Evolutionary conservation across 2,888 invertebrate species (phyloP).

Genomic region (Perithous albicinctus): DNA sequence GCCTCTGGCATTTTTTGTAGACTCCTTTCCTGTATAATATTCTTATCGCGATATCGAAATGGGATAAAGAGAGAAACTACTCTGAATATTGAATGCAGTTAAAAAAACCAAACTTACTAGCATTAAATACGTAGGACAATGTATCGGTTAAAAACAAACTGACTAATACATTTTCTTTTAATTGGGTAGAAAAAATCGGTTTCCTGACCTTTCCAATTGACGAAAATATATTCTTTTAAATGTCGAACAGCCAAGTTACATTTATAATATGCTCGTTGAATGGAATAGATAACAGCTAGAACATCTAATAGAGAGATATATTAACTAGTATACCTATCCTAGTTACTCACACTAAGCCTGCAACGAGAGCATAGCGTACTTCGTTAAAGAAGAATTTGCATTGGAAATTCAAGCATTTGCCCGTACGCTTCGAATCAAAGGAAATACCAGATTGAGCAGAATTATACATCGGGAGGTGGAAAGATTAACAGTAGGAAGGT

Average conservation of each 20-base stretch:
- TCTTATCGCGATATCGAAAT: neutral
- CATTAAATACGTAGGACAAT: neutral
- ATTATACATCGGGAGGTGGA: neutral
- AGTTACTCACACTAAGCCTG: neutral
- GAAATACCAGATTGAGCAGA: conserved; percentile 1
- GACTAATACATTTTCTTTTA: neutral
- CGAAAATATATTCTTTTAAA: neutral
- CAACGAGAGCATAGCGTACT: neutral
- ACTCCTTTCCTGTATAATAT: neutral
- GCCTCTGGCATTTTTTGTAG: too few species aligned
- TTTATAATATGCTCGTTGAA: neutral
- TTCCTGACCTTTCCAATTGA: neutral
- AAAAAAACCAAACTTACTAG: neutral
- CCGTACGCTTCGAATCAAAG: neutral
- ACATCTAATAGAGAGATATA: neutral
- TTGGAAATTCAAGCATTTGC: neutral
- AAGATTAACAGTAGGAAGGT: neutral
- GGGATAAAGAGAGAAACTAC: neutral
- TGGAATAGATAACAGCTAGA: neutral
- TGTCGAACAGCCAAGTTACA: neutral
- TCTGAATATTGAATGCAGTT: neutral
- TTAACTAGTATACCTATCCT: too few species aligned
- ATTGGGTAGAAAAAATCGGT: neutral
- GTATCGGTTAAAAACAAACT: neutral
- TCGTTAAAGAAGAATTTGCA: neutral